Base-by-base conservation (phyloP, 2,797 vertebrate species). In the Clarias fuscus region DNA sequence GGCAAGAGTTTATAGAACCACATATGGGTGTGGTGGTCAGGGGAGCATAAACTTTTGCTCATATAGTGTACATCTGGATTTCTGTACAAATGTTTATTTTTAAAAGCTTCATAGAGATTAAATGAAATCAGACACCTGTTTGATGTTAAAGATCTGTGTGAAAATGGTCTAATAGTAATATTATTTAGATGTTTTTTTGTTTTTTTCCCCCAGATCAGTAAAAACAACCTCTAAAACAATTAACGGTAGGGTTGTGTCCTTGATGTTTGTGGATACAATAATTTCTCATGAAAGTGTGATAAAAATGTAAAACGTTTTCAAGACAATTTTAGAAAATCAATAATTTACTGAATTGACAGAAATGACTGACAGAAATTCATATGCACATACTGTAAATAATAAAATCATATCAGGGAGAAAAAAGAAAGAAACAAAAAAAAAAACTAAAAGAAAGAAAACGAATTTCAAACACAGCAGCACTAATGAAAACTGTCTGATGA, bases 281-380 rank as follows among this genome's bases (percentile, higher is more conserved):
- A 77, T 11, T 5, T 59, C 5, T 59, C 33, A 77, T 13, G n/a
- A 59, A 30, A 24, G 20, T 62, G 33, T 62, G 20, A 13, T 40
- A 79, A 15, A 62, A 14, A 40, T 79, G 37, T 37, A 37, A 37
- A 37, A 37, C 37, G 37, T 64, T 62, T 62, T 11, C 15, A 68
- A 56, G n/a, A 15, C 80, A 53, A 53, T 72, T 72, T 76, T 62
- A 86, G 67, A 75, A 84, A 84, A 61, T 79, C 53, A 75, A 86
- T 80, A 84, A 68, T 75, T 85, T 87, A 80, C 79, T 89, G 58
- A 84, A 78, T 65, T 17, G 71, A 85, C 83, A 84, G 85, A 81
- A 64, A 56, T 6, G n/a, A 73, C 68, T 11, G n/a, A 73, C 61
- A 81, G 33, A 64, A 83, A 37, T 37, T 79, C 73, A 84, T 71